Evolutionary conservation across 2,888 invertebrate genomes (phyloP), one percentile per base, ranked within the genome.

Genomic region (Idaea straminata): DNA sequence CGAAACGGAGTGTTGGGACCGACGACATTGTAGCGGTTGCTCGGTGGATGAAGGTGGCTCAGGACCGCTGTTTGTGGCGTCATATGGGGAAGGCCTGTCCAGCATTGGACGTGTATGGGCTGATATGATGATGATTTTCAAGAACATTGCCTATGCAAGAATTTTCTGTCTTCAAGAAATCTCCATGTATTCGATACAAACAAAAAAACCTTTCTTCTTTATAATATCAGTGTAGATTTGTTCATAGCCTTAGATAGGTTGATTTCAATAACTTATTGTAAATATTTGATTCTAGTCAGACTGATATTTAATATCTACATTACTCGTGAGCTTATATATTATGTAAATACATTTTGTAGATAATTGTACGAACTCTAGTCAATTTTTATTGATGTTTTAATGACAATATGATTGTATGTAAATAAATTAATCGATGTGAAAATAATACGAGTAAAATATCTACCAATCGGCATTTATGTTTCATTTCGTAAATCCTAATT

Each of bases 351-450:
- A 82, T 86, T 84, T 83, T 88, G 87, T 91, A 90, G 90, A 85
- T 88, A 91, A 59, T 79, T 80, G 77, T 84, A 83, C 83, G 82
- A 86, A 83, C 77, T 85, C 84, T 91, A 91, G 92, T 91, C 91
- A 92, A 92, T 91, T 92, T 91, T 86, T 86, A 89, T 86, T 90
- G 76, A 87, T 88, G 87, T 88, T 91, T 89, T 88, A 87, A 88
- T 85, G 90, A 91, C 91, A 91, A 92, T 92, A 90, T 90, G 80
- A 91, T 88, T 90, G 89, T 88, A 91, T 88, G 86, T 91, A 89
- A 80, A 88, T 88, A 85, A 25, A 81, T 79, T 77, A 79, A 80
- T 85, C 77, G 83, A 86, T 89, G 85, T 88, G 85, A 83, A 73
- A 83, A 81, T 83, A 83, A 84, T 87, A 85, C 76, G 76, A 86